phyloP scores from a whole-genome alignment of 2,797 vertebrate species.

The Miichthys miiuy region DNA sequence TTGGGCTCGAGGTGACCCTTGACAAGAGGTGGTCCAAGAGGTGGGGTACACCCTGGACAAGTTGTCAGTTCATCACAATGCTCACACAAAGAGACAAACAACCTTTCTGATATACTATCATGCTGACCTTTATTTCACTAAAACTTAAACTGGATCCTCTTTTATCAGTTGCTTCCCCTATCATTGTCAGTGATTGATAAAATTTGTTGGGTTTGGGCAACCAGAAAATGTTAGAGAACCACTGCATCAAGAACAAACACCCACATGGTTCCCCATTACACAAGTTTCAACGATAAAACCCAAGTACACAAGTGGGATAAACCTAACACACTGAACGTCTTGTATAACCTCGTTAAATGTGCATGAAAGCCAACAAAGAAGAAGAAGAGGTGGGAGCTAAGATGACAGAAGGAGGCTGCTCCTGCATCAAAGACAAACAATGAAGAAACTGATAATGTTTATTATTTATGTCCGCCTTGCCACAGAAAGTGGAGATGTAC shows the following conservation, averaged over 20 bases:
- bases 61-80: too few relatives aligned
- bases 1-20: too few relatives aligned
- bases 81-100: too few relatives aligned
- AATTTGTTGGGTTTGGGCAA: too few relatives aligned
- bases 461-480: constrained; percentile 51
- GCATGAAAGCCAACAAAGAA: constrained; percentile 59
- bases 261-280: constrained; percentile 7
- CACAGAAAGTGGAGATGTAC: constrained; percentile 18
- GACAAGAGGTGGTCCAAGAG: too few relatives aligned
- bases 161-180: too few relatives aligned
- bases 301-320: constrained; percentile 26
- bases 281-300: constrained; percentile 33
- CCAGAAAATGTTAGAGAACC: too few relatives aligned
- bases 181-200: too few relatives aligned
- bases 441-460: constrained; percentile 57
- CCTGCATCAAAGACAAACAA: constrained; percentile 65
- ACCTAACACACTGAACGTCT: constrained; percentile 23
- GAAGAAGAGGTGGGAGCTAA: constrained; percentile 25
- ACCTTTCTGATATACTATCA: too few relatives aligned
- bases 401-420: constrained; percentile 67
- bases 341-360: constrained; percentile 63
- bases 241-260: constrained; percentile 1
- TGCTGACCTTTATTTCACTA: too few relatives aligned
- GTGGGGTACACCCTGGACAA: too few relatives aligned
- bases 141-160: too few relatives aligned